A percentile compares a stretch with the other conserved stretches of the same genome.
Conservation (phyloP, 2,797 vertebrate species). For the Neoniphon sammara region DNA sequence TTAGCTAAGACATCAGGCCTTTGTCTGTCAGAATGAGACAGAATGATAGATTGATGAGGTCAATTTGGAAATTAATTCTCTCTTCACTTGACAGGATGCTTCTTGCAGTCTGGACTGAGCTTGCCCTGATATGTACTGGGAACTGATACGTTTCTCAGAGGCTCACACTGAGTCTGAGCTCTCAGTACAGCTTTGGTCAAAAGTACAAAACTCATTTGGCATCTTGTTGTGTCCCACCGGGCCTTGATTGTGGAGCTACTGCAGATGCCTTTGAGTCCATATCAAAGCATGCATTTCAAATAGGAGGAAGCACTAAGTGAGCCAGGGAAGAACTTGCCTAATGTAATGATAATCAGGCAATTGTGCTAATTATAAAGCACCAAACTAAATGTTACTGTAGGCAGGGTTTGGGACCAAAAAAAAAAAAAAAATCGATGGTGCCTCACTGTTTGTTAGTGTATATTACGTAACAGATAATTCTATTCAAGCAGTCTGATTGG, state of each 20-base stretch:
- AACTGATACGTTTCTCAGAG: slow-evolving; percentile 15
- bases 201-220: slow-evolving; percentile 37
- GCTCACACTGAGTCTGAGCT: slow-evolving; percentile 11
- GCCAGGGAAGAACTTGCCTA: neutral
- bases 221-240: slow-evolving; percentile 17
- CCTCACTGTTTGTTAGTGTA: no score
- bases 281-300: slow-evolving; percentile 23
- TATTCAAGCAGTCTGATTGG: no score
- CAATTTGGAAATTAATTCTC: neutral
- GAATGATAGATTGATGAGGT: neutral
- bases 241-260: slow-evolving; percentile 12
- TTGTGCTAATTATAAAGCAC: slow-evolving; percentile 36
- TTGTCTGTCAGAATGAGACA: neutral
- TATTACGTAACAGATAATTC: no score
- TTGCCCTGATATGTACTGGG: slow-evolving; percentile 1
- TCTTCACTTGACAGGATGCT: neutral
- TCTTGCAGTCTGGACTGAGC: slow-evolving; percentile 14
- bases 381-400: slow-evolving; percentile 20
- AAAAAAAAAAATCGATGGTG: neutral
- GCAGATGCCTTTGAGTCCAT: slow-evolving; percentile 21
- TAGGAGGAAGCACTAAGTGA: slow-evolving; percentile 4
- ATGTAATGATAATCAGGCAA: neutral
- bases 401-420: slow-evolving; percentile 2
- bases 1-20: neutral
- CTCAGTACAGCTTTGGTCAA: slow-evolving; percentile 20